Evolutionary conservation across 2,797 vertebrate species (phyloP).

Genomic region (Micropoecilia bifurca): DNA sequence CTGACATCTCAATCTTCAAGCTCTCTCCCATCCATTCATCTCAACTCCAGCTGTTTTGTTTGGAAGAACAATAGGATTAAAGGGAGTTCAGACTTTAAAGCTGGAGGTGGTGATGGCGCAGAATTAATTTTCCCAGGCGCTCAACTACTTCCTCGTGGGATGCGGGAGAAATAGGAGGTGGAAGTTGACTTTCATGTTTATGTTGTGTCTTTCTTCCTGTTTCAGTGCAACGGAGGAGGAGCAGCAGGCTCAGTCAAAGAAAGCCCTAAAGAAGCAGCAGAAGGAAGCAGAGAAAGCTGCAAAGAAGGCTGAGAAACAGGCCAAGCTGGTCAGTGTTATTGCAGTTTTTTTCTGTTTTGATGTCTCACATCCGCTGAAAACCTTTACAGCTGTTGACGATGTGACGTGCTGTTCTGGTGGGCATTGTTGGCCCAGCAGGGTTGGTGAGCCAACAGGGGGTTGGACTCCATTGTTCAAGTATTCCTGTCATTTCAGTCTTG

Average conservation of each 20-base stretch:
- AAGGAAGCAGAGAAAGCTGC: slow-evolving; percentile 87
- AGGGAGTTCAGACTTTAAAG: slow-evolving; percentile 57
- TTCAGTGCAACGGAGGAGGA: slow-evolving; percentile 82
- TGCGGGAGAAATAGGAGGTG: slow-evolving; percentile 80
- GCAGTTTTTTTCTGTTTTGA: slow-evolving; percentile 39
- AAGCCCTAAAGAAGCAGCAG: slow-evolving; percentile 86
- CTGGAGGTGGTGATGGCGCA: slow-evolving; percentile 49
- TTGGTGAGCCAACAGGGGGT: slow-evolving; percentile 32
- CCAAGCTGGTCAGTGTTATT: slow-evolving; percentile 79
- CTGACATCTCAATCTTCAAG: slow-evolving; percentile 40
- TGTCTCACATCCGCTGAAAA: slow-evolving; percentile 52
- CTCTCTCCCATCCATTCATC: slow-evolving; percentile 30
- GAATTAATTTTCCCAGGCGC: slow-evolving; percentile 87
- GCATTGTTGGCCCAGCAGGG: slow-evolving; percentile 58
- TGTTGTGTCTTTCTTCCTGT: slow-evolving; percentile 77
- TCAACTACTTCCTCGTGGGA: slow-evolving; percentile 87
- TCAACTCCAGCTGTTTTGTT: slow-evolving; percentile 49
- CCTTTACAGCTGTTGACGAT: slow-evolving; percentile 62
- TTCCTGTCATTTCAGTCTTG: slow-evolving; percentile 75
- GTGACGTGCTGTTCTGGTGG: slow-evolving; percentile 53
- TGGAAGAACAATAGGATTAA: slow-evolving; percentile 70
- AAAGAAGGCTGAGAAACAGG: slow-evolving; percentile 88
- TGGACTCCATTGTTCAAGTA: slow-evolving; percentile 76
- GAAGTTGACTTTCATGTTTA: slow-evolving; percentile 77
- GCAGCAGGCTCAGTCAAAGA: slow-evolving; percentile 85